Percentiles rank a stretch among this genome's conserved stretches.
Conservation (phyloP, 2,888 invertebrate genomes). For the Amphipoea lucens region DNA sequence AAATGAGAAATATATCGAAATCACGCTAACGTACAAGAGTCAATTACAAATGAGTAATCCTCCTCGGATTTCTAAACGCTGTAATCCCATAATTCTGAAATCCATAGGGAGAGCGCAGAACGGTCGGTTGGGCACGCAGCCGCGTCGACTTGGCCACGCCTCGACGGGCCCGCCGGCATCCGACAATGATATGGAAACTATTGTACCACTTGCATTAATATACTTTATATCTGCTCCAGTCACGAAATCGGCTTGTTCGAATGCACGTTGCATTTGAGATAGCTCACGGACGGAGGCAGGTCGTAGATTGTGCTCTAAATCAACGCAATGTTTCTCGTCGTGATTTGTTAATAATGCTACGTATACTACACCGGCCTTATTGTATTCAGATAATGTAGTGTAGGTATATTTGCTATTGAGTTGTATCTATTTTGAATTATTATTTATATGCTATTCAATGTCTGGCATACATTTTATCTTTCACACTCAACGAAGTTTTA, state of each 20-base stretch:
- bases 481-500: conserved; percentile 9
- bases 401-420: conserved; percentile 37
- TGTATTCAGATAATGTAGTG: conserved; percentile 35
- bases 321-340: conserved; percentile 62
- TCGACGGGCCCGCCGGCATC: conserved; percentile 73
- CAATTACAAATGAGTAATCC: conserved; percentile 49
- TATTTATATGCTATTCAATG: conserved; percentile 33
- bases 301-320: conserved; percentile 66
- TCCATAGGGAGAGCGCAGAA: conserved; percentile 74
- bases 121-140: conserved; percentile 78
- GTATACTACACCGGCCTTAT: conserved; percentile 31
- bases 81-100: conserved; percentile 71
- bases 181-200: conserved; percentile 77
- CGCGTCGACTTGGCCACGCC: conserved; percentile 75
- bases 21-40: conserved; percentile 50
- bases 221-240: conserved; percentile 70
- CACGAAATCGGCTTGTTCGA: conserved; percentile 70
- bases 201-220: conserved; percentile 74
- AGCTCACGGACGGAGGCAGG: conserved; percentile 54
- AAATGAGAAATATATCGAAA: conserved; percentile 44
- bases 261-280: conserved; percentile 68
- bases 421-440: conserved; percentile 26
- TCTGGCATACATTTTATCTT: conserved; percentile 37
- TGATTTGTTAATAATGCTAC: conserved; percentile 64
- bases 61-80: conserved; percentile 52